These are phyloP conservation scores for Opisthocomus hoazin DNA, from an alignment of 2,113 vertebrate genomes.

Conservation along the genomic window DNA sequence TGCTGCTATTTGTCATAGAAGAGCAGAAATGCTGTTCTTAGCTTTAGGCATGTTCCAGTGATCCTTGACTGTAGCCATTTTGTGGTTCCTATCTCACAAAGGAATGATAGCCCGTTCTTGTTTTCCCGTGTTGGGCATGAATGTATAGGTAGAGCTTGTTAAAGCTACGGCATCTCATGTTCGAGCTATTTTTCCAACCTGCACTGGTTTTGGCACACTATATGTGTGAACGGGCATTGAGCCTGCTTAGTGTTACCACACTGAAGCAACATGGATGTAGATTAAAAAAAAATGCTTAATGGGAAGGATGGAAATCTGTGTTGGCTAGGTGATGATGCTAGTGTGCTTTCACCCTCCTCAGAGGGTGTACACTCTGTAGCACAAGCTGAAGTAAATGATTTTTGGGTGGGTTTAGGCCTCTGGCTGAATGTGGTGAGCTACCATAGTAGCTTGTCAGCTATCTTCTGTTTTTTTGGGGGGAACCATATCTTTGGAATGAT, in stretches of 20 bases:
- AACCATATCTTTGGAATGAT: slow-evolving; percentile 1
- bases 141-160: slow-evolving; percentile 42
- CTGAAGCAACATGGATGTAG: slow-evolving; percentile 31
- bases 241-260: slow-evolving; percentile 58
- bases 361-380: slow-evolving; percentile 8
- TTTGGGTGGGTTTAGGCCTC: slow-evolving; percentile 55
- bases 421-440: slow-evolving; percentile 40
- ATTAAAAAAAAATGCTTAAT: slow-evolving; percentile 14
- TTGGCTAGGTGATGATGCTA: slow-evolving; percentile 41
- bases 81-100: slow-evolving; percentile 60
- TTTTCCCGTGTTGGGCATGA: slow-evolving; percentile 50
- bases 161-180: slow-evolving; percentile 26
- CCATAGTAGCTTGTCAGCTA: slow-evolving; percentile 23
- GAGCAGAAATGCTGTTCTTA: slow-evolving; percentile 58
- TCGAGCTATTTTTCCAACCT: slow-evolving; percentile 39
- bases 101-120: slow-evolving; percentile 42
- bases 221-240: slow-evolving; percentile 62
- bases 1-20: slow-evolving; percentile 58
- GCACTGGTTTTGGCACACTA: slow-evolving; percentile 59
- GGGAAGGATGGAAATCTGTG: slow-evolving; percentile 3
- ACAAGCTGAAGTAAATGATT: slow-evolving; percentile 35
- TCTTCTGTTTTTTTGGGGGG: slow-evolving; percentile 13
- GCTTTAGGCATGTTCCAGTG: slow-evolving; percentile 45
- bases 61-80: slow-evolving; percentile 48
- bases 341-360: slow-evolving; percentile 35